phyloP scores from a whole-genome alignment of 2,888 invertebrate genomes.

The Trachelus stipa region DNA sequence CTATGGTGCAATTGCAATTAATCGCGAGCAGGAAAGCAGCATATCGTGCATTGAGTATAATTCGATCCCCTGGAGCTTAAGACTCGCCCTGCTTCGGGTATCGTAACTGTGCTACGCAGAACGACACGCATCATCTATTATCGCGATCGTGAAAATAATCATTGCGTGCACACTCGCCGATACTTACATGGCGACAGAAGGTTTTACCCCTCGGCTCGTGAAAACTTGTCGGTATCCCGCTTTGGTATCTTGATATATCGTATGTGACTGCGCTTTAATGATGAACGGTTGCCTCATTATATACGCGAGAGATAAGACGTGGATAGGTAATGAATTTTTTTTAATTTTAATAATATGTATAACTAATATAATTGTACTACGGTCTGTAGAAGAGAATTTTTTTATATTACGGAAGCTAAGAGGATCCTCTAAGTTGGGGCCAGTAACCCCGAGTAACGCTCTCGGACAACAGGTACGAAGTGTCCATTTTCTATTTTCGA shows the following conservation, averaged over 20 bases:
- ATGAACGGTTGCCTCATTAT: background rate
- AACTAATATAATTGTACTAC: background rate
- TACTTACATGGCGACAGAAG: background rate
- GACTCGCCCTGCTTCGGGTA: constrained; percentile 29
- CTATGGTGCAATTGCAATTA: background rate
- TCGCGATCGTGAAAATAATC: background rate
- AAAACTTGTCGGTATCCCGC: background rate
- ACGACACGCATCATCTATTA: background rate
- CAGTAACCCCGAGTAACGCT: background rate
- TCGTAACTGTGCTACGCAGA: constrained; percentile 1
- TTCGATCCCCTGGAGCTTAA: constrained; percentile 28
- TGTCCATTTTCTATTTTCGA: constrained; percentile 1
- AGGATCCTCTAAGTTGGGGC: background rate
- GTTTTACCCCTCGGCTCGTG: background rate
- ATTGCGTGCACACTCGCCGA: background rate
- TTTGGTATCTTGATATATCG: background rate
- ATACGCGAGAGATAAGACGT: background rate
- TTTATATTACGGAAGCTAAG: background rate
- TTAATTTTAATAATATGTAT: background rate
- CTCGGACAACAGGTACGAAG: background rate
- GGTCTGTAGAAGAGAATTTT: background rate
- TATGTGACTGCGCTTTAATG: background rate
- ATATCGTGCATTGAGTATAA: constrained; percentile 28
- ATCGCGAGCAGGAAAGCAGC: background rate
- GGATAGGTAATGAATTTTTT: background rate